Percentiles rank a stretch among this genome's conserved stretches.
phyloP scores from a whole-genome alignment of 2,888 invertebrate species.

The Calameuta pallipes region DNA sequence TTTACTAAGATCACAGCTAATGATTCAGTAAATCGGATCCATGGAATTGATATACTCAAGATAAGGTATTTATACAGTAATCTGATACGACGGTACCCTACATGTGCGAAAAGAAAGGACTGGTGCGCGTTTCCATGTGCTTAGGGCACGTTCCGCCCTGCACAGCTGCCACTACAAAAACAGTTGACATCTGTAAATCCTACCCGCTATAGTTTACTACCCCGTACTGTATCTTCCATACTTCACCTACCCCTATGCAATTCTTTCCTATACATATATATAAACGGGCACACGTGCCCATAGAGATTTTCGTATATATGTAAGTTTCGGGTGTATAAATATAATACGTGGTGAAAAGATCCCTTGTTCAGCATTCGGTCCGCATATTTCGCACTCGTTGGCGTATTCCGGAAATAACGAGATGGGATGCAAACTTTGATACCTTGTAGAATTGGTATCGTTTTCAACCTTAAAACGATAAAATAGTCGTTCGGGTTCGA shows the following conservation, averaged over 20 bases:
- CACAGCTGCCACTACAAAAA: conserved; percentile 57
- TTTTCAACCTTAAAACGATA: neutral
- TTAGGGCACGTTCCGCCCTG: conserved; percentile 42
- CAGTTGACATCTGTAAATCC: conserved; percentile 60
- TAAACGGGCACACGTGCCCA: neutral
- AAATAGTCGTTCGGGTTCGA: neutral
- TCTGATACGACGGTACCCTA: conserved; percentile 35
- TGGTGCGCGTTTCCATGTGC: conserved; percentile 17
- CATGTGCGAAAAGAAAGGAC: neutral
- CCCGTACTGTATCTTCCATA: conserved; percentile 1
- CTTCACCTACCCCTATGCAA: neutral
- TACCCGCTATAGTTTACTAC: conserved; percentile 17
- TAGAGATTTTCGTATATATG: neutral
- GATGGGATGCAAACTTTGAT: conserved; percentile 8
- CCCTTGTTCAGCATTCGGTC: conserved; percentile 37
- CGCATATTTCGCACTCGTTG: conserved; percentile 13
- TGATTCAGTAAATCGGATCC: conserved; percentile 2
- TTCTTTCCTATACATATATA: conserved; percentile 22
- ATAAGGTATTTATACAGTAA: conserved; percentile 53
- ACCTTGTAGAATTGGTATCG: neutral
- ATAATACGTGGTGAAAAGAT: conserved; percentile 21
- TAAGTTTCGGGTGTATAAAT: neutral
- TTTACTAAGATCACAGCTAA: neutral
- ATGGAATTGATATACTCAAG: conserved; percentile 22
- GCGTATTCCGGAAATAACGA: conserved; percentile 21